Conservation (phyloP, 2,797 vertebrate species). For the Neosilurus mollespiculum region DNA sequence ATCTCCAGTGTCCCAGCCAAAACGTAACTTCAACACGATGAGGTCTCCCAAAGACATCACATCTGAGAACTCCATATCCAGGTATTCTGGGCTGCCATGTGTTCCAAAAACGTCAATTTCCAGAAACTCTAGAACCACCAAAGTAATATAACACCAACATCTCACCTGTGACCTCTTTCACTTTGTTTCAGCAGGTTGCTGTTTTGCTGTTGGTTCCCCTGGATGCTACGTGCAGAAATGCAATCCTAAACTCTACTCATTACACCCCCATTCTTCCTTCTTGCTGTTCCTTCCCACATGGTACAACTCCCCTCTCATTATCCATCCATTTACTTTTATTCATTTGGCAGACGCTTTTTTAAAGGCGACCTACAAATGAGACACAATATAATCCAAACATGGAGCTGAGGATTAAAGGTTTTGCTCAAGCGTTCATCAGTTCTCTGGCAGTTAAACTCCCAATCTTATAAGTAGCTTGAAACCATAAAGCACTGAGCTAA, state of each 20-base stretch:
- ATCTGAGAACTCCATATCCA: slow-evolving; percentile 91
- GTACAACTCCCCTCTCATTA: slow-evolving; percentile 24
- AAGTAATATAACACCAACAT: slow-evolving; percentile 4
- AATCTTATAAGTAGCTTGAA: not conserved
- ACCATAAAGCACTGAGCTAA: not conserved
- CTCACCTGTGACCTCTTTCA: slow-evolving; percentile 2
- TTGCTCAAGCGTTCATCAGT: not conserved
- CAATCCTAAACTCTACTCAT: slow-evolving; percentile 78
- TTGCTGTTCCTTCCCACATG: slow-evolving; percentile 34
- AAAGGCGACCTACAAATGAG: slow-evolving; percentile 16
- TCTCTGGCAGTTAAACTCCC: not conserved
- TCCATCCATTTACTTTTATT: slow-evolving; percentile 38
- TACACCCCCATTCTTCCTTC: not conserved
- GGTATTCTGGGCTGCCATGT: slow-evolving; percentile 65
- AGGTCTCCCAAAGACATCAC: slow-evolving; percentile 92
- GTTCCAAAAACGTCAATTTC: not conserved
- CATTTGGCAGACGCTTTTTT: slow-evolving; percentile 35
- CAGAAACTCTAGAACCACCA: not conserved
- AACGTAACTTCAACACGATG: slow-evolving; percentile 85
- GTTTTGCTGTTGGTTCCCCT: slow-evolving; percentile 95
- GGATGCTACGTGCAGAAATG: slow-evolving; percentile 94
- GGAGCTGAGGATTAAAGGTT: not conserved
- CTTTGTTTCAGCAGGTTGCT: slow-evolving; percentile 77
- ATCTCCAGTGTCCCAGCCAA: slow-evolving; percentile 85
- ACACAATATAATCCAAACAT: not conserved